Evolutionary conservation across 2,113 vertebrate genomes (phyloP).

Genomic region (Dromas ardeola): DNA sequence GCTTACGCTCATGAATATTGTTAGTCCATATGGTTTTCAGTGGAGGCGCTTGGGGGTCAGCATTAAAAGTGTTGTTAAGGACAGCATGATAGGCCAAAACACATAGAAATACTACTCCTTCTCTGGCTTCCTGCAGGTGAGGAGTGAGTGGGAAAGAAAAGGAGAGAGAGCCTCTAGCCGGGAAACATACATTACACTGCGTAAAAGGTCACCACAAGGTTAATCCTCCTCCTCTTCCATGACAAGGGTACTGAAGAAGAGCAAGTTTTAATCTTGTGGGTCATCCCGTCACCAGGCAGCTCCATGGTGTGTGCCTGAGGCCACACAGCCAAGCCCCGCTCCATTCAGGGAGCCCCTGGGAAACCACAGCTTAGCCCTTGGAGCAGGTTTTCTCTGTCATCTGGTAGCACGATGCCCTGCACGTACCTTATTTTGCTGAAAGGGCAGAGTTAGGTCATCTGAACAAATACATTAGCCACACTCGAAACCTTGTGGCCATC

Average conservation of each 20-base stretch:
- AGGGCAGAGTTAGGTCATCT: neutral
- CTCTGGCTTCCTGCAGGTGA: neutral
- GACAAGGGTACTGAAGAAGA: neutral
- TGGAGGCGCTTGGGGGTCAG: neutral
- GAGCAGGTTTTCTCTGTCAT: neutral
- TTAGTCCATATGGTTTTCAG: neutral
- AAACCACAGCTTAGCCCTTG: neutral
- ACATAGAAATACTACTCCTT: neutral
- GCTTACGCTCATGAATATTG: neutral
- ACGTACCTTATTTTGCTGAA: neutral
- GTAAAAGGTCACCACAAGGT: neutral
- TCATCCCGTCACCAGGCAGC: neutral
- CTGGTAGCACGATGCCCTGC: neutral
- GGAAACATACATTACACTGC: neutral
- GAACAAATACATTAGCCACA: neutral
- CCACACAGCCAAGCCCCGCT: neutral
- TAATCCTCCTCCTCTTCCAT: neutral
- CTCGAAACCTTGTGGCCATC: neutral
- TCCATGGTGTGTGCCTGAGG: neutral
- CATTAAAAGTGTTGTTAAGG: neutral
- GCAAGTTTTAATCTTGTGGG: neutral
- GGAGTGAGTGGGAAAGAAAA: neutral
- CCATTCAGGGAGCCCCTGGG: accelerated
- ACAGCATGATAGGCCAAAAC: neutral
- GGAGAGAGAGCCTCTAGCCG: neutral